phyloP scores from a whole-genome alignment of 2,888 invertebrate genomes.

The Leptopilina drosophilae region DNA sequence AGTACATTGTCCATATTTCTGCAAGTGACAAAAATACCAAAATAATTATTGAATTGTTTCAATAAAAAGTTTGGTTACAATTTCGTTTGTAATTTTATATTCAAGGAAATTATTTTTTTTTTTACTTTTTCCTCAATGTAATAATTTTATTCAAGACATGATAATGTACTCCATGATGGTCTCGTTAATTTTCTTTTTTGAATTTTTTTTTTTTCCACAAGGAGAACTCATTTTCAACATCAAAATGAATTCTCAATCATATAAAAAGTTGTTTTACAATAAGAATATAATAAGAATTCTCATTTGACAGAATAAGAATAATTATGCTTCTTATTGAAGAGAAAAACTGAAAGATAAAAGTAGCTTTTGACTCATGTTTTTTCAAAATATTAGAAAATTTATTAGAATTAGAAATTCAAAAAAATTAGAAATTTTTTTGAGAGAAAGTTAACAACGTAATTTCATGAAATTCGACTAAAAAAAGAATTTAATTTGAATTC shows the following conservation, averaged over 20 bases:
- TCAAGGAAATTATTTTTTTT: slow-evolving; percentile 62
- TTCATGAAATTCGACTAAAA: too few species aligned
- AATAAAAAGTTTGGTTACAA: slow-evolving; percentile 75
- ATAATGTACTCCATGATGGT: slow-evolving; percentile 73
- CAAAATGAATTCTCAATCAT: slow-evolving; percentile 7
- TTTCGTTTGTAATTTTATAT: slow-evolving; percentile 56
- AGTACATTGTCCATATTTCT: slow-evolving; percentile 69
- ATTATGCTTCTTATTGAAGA: not conserved
- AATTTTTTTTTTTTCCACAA: slow-evolving; percentile 50
- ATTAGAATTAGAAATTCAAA: too few species aligned
- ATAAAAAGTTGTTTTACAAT: too few species aligned
- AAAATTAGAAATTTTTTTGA: too few species aligned
- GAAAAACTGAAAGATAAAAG: slow-evolving; percentile 14
- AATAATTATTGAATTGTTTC: slow-evolving; percentile 73
- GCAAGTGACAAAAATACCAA: slow-evolving; percentile 68
- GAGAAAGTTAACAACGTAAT: too few species aligned
- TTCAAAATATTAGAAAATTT: not conserved
- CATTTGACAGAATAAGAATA: not conserved
- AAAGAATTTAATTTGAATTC: not conserved
- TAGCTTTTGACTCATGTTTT: slow-evolving; percentile 30
- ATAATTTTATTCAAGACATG: not conserved
- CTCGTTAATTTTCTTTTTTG: slow-evolving; percentile 64
- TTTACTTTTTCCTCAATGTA: slow-evolving; percentile 56
- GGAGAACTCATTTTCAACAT: slow-evolving; percentile 45
- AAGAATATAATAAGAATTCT: not conserved